A percentile compares a stretch with the other conserved stretches of the same genome.
Evolutionary conservation across 2,797 vertebrate species (phyloP).

Genomic region (Danio albolineatus): DNA sequence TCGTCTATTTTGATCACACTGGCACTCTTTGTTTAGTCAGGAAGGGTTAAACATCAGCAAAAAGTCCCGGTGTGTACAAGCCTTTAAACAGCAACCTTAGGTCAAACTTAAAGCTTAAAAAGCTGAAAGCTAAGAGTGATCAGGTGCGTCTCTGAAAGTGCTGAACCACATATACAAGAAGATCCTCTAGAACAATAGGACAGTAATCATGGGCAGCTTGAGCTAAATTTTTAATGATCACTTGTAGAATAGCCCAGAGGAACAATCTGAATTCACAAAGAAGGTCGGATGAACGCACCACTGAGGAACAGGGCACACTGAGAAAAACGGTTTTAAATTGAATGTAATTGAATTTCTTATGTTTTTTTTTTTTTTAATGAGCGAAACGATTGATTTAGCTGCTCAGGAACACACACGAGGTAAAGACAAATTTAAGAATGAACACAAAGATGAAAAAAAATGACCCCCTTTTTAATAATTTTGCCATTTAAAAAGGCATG

Average conservation of each 20-base stretch:
- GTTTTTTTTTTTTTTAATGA: conserved; percentile 31
- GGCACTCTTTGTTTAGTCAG: no score
- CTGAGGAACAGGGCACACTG: not conserved
- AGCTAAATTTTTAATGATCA: conserved; percentile 7
- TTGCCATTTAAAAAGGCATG: not conserved
- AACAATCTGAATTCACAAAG: conserved; percentile 19
- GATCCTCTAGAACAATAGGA: conserved; percentile 15
- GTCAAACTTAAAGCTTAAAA: conserved; percentile 43
- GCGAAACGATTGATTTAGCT: conserved; percentile 44
- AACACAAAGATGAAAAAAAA: not conserved
- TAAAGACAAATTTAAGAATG: not conserved
- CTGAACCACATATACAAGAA: not conserved
- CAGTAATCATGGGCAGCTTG: conserved; percentile 10
- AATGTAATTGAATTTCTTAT: conserved; percentile 30
- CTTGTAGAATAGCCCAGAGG: not conserved
- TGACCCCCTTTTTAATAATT: not conserved
- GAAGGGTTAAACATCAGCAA: no score
- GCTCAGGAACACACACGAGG: conserved; percentile 66
- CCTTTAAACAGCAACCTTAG: conserved; percentile 52
- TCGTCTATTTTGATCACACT: no score
- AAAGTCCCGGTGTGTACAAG: no score
- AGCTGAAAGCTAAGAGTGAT: not conserved
- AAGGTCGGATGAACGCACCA: not conserved
- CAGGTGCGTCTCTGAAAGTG: conserved; percentile 1
- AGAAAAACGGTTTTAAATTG: conserved; percentile 12